Evolutionary conservation across 2,113 vertebrate species (phyloP).

Genomic region (Synchiropus splendidus): DNA sequence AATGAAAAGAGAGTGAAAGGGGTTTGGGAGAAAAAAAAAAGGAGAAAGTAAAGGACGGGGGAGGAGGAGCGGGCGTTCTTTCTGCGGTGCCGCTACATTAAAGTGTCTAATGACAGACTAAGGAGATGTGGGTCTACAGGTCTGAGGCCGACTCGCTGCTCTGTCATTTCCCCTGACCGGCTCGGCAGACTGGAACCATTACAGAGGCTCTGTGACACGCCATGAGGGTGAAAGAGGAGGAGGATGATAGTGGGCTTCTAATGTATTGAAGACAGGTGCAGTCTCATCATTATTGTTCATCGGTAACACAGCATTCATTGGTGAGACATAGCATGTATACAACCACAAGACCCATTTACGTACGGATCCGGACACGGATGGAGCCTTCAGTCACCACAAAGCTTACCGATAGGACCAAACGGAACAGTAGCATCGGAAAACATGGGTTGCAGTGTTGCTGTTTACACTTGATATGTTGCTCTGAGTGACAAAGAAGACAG

Average conservation of each 20-base stretch:
- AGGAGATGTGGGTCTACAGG: constrained; percentile 44
- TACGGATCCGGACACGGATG: too few relatives aligned
- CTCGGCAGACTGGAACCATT: constrained; percentile 48
- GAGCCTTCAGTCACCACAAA: too few relatives aligned
- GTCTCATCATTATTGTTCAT: too few relatives aligned
- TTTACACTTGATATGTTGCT: too few relatives aligned
- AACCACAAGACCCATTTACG: too few relatives aligned
- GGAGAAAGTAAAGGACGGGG: constrained; percentile 10
- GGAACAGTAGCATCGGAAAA: too few relatives aligned
- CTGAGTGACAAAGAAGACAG: too few relatives aligned
- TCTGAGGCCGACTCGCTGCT: constrained; percentile 51
- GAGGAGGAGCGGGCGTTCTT: constrained; percentile 16
- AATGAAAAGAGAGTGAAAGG: constrained; percentile 43
- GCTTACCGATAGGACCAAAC: too few relatives aligned
- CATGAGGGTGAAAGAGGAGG: constrained; percentile 22
- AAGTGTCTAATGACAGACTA: constrained; percentile 63
- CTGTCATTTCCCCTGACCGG: constrained; percentile 52
- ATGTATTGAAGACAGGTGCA: constrained; percentile 24
- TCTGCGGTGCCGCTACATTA: constrained; percentile 46
- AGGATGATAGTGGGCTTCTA: constrained; percentile 4
- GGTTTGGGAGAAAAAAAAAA: constrained; percentile 7
- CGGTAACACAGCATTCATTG: too few relatives aligned
- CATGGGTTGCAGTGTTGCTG: too few relatives aligned
- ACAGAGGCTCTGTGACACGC: constrained; percentile 32
- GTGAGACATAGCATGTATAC: too few relatives aligned